Base-by-base conservation (phyloP, 1,140 invertebrate species). In the Bombus picipes region DNA sequence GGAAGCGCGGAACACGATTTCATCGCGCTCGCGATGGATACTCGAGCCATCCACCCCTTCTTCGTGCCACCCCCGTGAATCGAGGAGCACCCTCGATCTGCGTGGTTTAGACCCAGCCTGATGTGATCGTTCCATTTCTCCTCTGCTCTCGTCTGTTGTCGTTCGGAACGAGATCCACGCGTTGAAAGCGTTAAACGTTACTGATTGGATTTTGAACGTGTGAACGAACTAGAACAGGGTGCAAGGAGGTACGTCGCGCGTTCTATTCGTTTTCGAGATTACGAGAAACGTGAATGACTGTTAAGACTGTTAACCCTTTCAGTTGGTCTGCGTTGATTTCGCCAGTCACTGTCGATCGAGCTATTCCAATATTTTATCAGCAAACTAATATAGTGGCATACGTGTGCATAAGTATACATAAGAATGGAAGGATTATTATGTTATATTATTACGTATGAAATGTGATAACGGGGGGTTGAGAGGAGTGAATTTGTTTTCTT, bases 1-100 rank as follows among this genome's bases (percentile, higher is more conserved):
- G 84, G 57, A 83, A 81, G 70, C 78, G 80, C 59, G 74, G 84
- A 87, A 88, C 83, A 87, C 83, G 85, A 91, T 88, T 85, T 87
- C 85, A 89, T 76, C 74, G 89, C 76, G 86, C 85, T 90, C 86
- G 82, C 83, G 88, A 72, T 75, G 74, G 81, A 79, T 81, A 80
- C 88, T 83, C 59, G 59, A 83, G 57, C 66, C 59, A 70, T 43
- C 57, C 25, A 28, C 59, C 59, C 6, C 32, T 57, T 73, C 73
- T 47, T 32, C 15, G 1, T 28, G 5, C 25, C 22, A 68, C 59
- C 81, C 75, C 74, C 75, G n/a, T 80, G 75, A 80, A 80, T 88
- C 88, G 62, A 72, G n/a, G 82, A 89, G 89, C 70, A 79, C 74
- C 76, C 88, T 90, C 83, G 71, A 88, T 88, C 79, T 65, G 75